These are phyloP conservation scores for Anolis carolinensis DNA, from an alignment of 2,113 vertebrate species.

Conservation along the genomic window DNA sequence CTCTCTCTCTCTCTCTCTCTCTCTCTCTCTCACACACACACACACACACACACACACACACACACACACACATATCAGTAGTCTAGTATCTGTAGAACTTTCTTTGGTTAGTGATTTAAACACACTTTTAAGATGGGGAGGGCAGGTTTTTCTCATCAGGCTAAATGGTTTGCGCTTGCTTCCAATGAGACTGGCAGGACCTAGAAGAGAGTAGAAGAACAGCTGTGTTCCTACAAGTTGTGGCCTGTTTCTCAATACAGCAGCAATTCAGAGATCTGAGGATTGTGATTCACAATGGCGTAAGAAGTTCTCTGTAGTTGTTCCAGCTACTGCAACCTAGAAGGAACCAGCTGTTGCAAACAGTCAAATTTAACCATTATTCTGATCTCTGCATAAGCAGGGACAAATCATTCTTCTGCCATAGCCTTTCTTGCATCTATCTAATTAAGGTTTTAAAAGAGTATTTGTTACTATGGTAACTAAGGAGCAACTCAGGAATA, in stretches of 20 bases:
- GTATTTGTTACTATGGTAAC: constrained; percentile 42
- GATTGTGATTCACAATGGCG: not conserved
- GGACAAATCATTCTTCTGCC: constrained; percentile 15
- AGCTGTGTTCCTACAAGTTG: not conserved
- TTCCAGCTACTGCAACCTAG: not conserved
- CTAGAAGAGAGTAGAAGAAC: not conserved
- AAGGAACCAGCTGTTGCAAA: not conserved
- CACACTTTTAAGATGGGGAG: not conserved
- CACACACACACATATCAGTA: too few relatives aligned
- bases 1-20: too few relatives aligned
- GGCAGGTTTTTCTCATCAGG: not conserved
- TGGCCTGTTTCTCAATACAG: not conserved
- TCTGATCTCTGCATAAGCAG: constrained; percentile 34
- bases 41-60: too few relatives aligned
- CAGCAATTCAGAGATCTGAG: not conserved
- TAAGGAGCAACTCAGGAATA: constrained; percentile 37
- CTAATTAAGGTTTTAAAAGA: constrained; percentile 36
- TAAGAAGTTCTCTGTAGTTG: not conserved
- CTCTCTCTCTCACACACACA: too few relatives aligned
- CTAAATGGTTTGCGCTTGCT: not conserved
- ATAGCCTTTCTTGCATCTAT: constrained; percentile 32
- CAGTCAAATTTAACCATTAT: not conserved
- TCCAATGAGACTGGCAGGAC: not conserved
- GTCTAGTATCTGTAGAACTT: too few relatives aligned
- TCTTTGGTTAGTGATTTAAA: too few relatives aligned